Base-by-base conservation (phyloP, 2,888 invertebrate genomes). In the Microplitis manilae region DNA sequence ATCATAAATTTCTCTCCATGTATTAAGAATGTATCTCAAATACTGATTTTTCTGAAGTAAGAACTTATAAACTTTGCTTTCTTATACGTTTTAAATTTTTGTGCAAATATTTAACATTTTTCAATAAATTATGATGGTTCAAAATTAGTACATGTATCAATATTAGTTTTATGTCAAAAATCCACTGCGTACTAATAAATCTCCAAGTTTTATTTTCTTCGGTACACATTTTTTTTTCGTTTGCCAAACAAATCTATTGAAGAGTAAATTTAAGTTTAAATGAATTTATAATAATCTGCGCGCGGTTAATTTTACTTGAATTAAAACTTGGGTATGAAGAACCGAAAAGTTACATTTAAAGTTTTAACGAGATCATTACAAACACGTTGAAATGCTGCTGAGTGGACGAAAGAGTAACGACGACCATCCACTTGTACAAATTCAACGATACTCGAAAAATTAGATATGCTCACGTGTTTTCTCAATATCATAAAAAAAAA, bases 361-460 rank as follows among this genome's bases (percentile, higher is more conserved):
- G 78, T 80, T 79, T 79, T 80, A 80, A 80, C 80, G 79, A 79
- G 80, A 77, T 75, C 79, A 80, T 80, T 79, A 80, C 77, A 65
- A 76, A 75, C 68, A 50, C 38, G 38, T 68, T 68, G 74, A 20
- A 74, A 74, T 60, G 40, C 60, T 60, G 68, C 9, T 68, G 74
- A 75, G 74, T 75, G 60, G 74, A 50, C 60, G 50, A 50, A 13
- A 13, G 50, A 50, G 13, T 50, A 67, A 50, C 64, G 70, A 71
- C 17, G 70, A 76, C 64, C 50, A 76, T 65, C n/a, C 9, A 59
- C 59, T 71, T 9, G 69, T 17, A 20, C 20, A 64, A 70, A 65
- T 60, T 70, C 65, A 69, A 76, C 20, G 40, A 61, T 67, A 13
- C 70, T 71, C 8, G 50, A 75, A 76, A 30, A 70, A 76, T 17